These are phyloP conservation scores for Pseudotriccus pelzelni DNA, from an alignment of 2,797 vertebrate genomes.

Conservation along the genomic window DNA sequence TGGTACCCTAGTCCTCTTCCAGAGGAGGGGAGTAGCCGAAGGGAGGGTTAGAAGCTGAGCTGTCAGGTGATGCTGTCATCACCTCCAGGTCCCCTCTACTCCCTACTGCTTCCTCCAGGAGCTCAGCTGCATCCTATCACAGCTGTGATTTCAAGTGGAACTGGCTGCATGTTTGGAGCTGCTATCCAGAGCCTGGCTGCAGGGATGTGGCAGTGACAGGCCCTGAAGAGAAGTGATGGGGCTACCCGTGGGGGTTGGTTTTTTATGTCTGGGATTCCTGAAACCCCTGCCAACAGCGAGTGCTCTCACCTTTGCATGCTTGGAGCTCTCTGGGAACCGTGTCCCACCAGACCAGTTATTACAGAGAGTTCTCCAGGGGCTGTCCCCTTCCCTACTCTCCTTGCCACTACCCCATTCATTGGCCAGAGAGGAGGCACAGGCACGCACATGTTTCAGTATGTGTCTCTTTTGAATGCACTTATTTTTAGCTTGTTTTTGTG, in stretches of 20 bases:
- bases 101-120: not conserved
- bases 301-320: not conserved
- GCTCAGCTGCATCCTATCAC: not conserved
- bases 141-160: not conserved
- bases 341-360: not conserved
- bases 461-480: conserved; percentile 21
- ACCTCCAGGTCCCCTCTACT: not conserved
- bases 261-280: not conserved
- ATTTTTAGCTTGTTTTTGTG: conserved; percentile 68
- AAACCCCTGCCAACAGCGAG: not conserved
- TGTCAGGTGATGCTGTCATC: not conserved
- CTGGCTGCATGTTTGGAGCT: not conserved
- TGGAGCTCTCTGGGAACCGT: not conserved
- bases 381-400: not conserved
- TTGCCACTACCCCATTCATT: not conserved
- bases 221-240: not conserved
- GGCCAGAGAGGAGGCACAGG: not conserved
- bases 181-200: not conserved
- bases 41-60: not conserved
- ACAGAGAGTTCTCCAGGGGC: not conserved
- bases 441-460: not conserved
- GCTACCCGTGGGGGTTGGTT: accelerated
- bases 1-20: not conserved
- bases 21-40: not conserved
- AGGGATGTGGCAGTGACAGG: not conserved